Conservation (phyloP, 2,797 vertebrate species). For the Petrocephalus schoutedeni region DNA sequence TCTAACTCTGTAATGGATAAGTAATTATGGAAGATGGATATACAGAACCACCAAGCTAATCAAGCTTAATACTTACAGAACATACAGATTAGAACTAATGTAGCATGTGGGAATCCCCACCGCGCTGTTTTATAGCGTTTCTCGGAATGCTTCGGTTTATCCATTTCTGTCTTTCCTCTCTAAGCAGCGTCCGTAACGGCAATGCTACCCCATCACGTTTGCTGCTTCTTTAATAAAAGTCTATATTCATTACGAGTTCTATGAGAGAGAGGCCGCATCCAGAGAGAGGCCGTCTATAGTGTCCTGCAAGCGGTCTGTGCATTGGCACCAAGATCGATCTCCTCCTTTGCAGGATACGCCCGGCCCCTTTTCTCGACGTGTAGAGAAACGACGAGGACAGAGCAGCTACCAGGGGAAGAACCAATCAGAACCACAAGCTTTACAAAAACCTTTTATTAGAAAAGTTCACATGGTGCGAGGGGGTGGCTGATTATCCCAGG, state of each 20-base stretch:
- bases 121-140: not conserved
- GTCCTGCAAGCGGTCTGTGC: not conserved
- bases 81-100: not conserved
- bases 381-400: not conserved
- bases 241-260: not conserved
- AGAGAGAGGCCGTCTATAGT: not conserved
- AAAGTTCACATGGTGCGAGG: not conserved
- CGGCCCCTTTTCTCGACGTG: not conserved
- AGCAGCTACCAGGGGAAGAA: not conserved
- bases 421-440: not conserved
- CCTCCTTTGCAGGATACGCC: not conserved
- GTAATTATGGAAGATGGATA: not conserved
- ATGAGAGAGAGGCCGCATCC: not conserved
- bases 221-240: not conserved
- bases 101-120: not conserved
- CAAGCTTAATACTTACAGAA: not conserved
- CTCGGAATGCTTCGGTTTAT: not conserved
- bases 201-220: not conserved
- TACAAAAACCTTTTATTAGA: not conserved
- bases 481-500: constrained; percentile 55
- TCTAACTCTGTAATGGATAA: not conserved
- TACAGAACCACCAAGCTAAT: not conserved
- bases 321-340: not conserved
- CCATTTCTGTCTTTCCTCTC: not conserved
- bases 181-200: not conserved